Conservation (phyloP, 2,888 invertebrate species). For the Caradrina kadenii region DNA sequence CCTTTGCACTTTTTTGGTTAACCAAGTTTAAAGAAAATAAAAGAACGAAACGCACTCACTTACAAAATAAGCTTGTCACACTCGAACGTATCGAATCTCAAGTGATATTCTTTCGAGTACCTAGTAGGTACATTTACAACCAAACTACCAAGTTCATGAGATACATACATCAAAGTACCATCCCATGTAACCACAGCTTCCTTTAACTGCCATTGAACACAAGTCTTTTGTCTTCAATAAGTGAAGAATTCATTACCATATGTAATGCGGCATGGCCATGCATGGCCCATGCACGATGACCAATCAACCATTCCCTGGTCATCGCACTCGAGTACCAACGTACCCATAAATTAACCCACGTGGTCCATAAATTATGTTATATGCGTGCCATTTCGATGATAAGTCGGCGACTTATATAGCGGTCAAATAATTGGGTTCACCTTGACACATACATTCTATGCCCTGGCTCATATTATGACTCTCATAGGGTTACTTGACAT, state of each 20-base stretch:
- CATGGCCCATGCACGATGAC: slow-evolving; percentile 27
- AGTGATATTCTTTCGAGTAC: slow-evolving; percentile 6
- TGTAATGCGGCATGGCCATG: slow-evolving; percentile 26
- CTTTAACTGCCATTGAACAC: slow-evolving; percentile 46
- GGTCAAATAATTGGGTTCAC: slow-evolving; percentile 23
- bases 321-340: slow-evolving; percentile 41
- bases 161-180: slow-evolving; percentile 23
- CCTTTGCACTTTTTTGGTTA: too few relatives aligned
- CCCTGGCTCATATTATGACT: slow-evolving; percentile 22
- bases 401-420: slow-evolving; percentile 15
- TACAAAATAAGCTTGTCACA: background rate
- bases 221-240: slow-evolving; percentile 57
- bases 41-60: background rate
- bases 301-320: slow-evolving; percentile 54
- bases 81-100: background rate
- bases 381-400: slow-evolving; percentile 30
- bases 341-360: slow-evolving; percentile 45
- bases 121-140: background rate
- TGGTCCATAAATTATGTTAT: slow-evolving; percentile 32
- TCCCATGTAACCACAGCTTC: slow-evolving; percentile 53
- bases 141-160: background rate
- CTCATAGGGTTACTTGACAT: background rate
- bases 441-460: slow-evolving; percentile 25
- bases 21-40: too few relatives aligned
- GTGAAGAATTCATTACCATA: slow-evolving; percentile 48